These are phyloP conservation scores for Fratercula arctica DNA, from an alignment of 2,797 vertebrate genomes.

Conservation along the genomic window DNA sequence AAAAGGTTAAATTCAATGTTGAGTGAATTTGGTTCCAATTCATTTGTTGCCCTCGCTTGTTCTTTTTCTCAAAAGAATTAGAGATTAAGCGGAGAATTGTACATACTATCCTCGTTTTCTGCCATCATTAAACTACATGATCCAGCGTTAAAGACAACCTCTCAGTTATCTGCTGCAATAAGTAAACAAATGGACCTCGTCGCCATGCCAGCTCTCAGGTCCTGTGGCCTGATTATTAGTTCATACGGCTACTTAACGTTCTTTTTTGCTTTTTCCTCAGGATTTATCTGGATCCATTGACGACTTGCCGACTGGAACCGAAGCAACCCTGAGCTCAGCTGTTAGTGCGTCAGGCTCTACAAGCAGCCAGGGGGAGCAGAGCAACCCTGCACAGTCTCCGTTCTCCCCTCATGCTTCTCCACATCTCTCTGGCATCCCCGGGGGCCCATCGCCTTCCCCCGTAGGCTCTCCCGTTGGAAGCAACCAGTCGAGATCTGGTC, in stretches of 20 bases:
- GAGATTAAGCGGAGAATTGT: not conserved
- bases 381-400: constrained; percentile 91
- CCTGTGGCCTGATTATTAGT: not conserved
- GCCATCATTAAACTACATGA: not conserved
- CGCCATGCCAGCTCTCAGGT: not conserved
- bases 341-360: constrained; percentile 86
- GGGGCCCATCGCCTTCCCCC: constrained; percentile 91
- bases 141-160: not conserved
- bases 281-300: constrained; percentile 96
- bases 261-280: constrained; percentile 70
- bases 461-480: constrained; percentile 92
- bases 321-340: constrained; percentile 88
- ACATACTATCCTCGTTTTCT: not conserved
- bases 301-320: constrained; percentile 93
- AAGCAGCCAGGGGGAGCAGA: constrained; percentile 91
- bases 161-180: not conserved
- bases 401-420: constrained; percentile 94
- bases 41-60: constrained; percentile 30
- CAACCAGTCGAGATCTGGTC: constrained; percentile 90
- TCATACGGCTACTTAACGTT: not conserved
- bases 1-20: constrained; percentile 55
- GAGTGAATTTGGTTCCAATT: constrained; percentile 53
- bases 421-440: constrained; percentile 88
- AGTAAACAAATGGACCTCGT: not conserved
- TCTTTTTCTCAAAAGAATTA: constrained; percentile 25